These are phyloP conservation scores for Sabellastarte sp. DNA, from an alignment of 2,888 invertebrate genomes.

Conservation along the genomic window DNA sequence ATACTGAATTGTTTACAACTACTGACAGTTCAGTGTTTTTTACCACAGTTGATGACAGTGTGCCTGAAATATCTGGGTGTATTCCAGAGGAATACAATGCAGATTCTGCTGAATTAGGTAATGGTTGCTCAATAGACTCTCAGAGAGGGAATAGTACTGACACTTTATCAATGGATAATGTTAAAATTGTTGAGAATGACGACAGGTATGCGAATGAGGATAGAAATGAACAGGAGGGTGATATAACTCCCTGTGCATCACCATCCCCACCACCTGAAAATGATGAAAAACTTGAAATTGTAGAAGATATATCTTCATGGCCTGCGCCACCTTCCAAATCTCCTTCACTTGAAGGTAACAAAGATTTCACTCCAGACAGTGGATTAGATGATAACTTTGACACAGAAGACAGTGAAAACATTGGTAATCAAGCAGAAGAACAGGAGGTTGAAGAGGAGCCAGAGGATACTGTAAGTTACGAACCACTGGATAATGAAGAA, in stretches of 20 bases:
- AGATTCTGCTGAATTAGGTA: not conserved
- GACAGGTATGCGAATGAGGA: too few species aligned
- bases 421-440: too few species aligned
- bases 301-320: not conserved
- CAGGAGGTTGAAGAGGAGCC: not conserved
- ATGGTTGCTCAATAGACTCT: not conserved
- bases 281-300: not conserved
- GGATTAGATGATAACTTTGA: not conserved
- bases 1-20: too few species aligned
- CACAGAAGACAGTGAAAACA: too few species aligned
- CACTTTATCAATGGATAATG: too few species aligned
- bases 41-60: not conserved
- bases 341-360: not conserved
- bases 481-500: not conserved
- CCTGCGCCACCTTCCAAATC: too few species aligned
- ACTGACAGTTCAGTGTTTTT: too few species aligned
- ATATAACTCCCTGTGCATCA: not conserved
- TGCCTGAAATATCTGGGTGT: not conserved
- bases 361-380: not conserved
- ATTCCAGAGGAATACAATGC: too few species aligned
- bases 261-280: not conserved
- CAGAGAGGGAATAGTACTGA: too few species aligned
- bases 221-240: not conserved
- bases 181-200: too few species aligned
- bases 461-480: not conserved